Base-by-base conservation (phyloP, 2,113 vertebrate genomes). In the Periophthalmus modestus region DNA sequence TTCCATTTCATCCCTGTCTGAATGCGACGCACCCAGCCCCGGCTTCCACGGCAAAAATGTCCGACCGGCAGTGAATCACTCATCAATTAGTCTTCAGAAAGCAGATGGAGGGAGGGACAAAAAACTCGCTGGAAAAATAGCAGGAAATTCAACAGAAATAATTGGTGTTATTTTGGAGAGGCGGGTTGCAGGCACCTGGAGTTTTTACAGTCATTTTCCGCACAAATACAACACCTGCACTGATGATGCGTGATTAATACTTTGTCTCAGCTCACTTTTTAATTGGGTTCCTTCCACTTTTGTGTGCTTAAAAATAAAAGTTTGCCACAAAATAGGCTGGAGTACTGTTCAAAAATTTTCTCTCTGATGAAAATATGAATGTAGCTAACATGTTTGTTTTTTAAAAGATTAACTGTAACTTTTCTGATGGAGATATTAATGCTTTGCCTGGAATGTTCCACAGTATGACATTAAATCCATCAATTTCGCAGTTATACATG, bases 51-150 rank as follows among this genome's bases (percentile, higher is more conserved):
- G 73, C 46, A 54, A 65, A 82, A 78, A 85, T 75, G 83, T 68
- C 63, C 5, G 50, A 78, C 66, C 58, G n/a, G 72, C 61, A 75
- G 82, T 85, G 84, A 69, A 74, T 85, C 73, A 72, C 66, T 4
- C 7, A 39, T 77, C 71, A 79, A 85, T 85, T 82, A 87, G 73
- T 74, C 55, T 68, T 68, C 15, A 72, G 74, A 75, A 73, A 87
- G 19, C 86, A 87, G 84, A 82, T 82, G 77, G 84, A 82, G 68
- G 23, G 57, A 55, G 0, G 50, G 21, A 62, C 39, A 15, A 48
- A 52, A 34, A 66, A 67, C 23, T 14, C 74, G 70, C 12, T 66
- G 50, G 11, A 6, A 16, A 39, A 28, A 21, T 59, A 19, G 39
- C 39, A 69, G 21, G 23, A 47, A 65, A 62, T 28, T 68, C 69